phyloP scores from a whole-genome alignment of 1,140 invertebrate genomes.

The Brachionus angularis region DNA sequence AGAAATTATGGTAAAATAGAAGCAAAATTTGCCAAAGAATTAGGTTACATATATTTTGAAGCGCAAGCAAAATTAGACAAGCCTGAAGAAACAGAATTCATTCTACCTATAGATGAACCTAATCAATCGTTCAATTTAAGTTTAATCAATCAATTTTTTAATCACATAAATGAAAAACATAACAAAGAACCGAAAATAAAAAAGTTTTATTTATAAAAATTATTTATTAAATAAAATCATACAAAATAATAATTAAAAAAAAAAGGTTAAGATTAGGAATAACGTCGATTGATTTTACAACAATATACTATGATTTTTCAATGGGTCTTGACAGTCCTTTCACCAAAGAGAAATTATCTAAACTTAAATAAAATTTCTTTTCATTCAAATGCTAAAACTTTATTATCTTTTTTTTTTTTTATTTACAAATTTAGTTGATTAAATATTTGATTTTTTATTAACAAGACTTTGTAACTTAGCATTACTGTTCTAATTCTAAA shows the following conservation, averaged over 20 bases:
- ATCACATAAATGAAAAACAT: background rate
- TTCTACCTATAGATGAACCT: conserved; percentile 31
- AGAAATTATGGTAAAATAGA: conserved; percentile 33
- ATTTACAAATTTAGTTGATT: too few relatives aligned
- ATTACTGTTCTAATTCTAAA: too few relatives aligned
- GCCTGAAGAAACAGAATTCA: conserved; percentile 5
- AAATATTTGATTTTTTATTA: too few relatives aligned
- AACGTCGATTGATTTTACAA: conserved; percentile 14
- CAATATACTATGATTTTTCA: conserved; percentile 38
- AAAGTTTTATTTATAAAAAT: background rate
- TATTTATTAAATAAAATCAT: background rate
- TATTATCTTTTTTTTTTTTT: too few relatives aligned
- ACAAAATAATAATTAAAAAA: background rate
- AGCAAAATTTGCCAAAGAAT: background rate
- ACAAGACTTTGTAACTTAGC: too few relatives aligned
- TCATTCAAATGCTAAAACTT: too few relatives aligned
- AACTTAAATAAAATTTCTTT: too few relatives aligned
- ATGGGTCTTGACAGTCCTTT: conserved; percentile 21
- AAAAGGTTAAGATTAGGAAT: conserved; percentile 31
- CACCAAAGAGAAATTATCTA: conserved; percentile 13
- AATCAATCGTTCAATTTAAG: background rate
- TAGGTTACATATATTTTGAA: conserved; percentile 10
- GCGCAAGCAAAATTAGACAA: background rate
- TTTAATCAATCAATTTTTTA: background rate
- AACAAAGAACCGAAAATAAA: background rate